These are phyloP conservation scores for Daphoenositta chrysoptera DNA, from an alignment of 2,113 vertebrate species.

Conservation along the genomic window DNA sequence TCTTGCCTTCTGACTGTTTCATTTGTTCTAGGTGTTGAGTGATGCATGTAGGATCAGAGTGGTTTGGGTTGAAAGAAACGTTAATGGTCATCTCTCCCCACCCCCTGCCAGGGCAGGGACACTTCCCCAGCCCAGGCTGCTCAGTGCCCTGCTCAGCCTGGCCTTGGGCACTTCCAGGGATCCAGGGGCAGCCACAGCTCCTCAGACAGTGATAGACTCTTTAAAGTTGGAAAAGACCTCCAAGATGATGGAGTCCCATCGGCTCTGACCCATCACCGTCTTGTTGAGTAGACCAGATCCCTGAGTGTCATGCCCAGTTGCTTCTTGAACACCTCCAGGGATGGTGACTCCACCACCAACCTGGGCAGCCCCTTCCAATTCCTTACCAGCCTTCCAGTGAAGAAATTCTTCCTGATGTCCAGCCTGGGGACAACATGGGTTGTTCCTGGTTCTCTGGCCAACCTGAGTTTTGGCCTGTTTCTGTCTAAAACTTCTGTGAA, in stretches of 20 bases:
- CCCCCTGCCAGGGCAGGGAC: background rate
- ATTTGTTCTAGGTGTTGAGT: background rate
- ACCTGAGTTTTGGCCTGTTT: background rate
- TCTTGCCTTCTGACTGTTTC: background rate
- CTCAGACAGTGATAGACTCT: accelerated
- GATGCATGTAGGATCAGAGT: background rate
- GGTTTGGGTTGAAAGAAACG: background rate
- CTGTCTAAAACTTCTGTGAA: background rate
- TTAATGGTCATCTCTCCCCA: background rate
- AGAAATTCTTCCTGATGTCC: background rate
- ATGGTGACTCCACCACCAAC: background rate
- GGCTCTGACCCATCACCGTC: background rate
- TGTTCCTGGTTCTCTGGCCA: background rate
- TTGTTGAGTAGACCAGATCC: too few relatives aligned
- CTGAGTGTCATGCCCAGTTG: background rate
- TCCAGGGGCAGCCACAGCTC: background rate
- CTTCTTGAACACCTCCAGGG: background rate
- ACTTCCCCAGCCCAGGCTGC: accelerated
- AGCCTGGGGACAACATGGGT: background rate
- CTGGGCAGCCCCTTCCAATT: background rate
- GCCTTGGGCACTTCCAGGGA: background rate
- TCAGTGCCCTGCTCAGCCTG: background rate
- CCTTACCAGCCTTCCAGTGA: background rate
- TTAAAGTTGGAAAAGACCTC: background rate
- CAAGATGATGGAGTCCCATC: too few relatives aligned